phyloP scores from a whole-genome alignment of 2,888 invertebrate species.

The Himalopsyche kuldschensis region DNA sequence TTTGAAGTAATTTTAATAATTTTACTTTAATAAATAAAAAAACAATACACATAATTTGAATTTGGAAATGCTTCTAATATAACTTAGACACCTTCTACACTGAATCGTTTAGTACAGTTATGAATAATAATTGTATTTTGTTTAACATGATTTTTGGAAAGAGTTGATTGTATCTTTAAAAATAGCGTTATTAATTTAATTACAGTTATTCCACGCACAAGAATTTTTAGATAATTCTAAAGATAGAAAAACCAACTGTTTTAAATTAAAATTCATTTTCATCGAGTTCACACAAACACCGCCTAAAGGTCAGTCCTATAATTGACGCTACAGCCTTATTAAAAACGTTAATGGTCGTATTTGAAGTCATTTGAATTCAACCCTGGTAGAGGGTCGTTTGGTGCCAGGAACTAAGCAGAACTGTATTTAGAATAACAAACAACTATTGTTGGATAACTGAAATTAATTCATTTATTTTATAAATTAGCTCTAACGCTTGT shows the following conservation, averaged over 20 bases:
- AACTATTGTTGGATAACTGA: neutral
- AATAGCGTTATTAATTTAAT: neutral
- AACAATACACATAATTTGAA: no score
- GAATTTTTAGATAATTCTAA: neutral
- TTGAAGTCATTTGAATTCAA: neutral
- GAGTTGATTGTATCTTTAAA: neutral
- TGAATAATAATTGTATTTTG: no score
- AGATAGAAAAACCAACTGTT: neutral
- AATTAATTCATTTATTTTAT: neutral
- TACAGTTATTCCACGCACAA: neutral
- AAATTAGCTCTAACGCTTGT: neutral
- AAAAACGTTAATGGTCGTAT: neutral
- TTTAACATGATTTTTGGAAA: neutral
- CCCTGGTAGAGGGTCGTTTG: neutral
- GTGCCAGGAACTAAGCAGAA: neutral
- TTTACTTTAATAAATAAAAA: no score
- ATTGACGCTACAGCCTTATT: neutral
- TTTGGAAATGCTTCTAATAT: no score
- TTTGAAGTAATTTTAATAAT: no score
- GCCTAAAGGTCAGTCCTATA: neutral
- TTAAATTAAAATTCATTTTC: neutral
- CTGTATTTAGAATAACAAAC: neutral
- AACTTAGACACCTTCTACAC: no score
- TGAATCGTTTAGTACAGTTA: no score
- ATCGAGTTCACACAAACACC: neutral